Evolutionary conservation across 64 coral and sea anemone genomes (phyloP).

Genomic region (Dendronephthya gigantea): DNA sequence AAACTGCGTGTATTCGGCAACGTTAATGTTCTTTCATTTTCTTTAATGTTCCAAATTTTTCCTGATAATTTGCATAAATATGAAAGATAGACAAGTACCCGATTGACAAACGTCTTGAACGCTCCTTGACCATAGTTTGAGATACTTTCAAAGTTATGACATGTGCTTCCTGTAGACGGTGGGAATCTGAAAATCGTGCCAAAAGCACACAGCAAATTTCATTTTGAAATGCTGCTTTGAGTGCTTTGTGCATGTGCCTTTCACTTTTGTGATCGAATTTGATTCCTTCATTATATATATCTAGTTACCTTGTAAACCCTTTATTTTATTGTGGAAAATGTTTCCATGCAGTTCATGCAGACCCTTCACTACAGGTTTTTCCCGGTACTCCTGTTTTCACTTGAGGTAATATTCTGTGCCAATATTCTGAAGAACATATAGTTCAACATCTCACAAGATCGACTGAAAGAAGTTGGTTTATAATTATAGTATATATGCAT

Average conservation of each 20-base stretch:
- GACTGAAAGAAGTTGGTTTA: too few relatives aligned
- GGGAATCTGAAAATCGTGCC: not conserved
- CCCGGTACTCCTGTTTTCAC: not conserved
- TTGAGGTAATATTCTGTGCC: not conserved
- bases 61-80: not conserved
- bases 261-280: too few relatives aligned
- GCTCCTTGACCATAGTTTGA: not conserved
- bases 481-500: too few relatives aligned
- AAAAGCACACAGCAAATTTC: not conserved
- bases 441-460: too few relatives aligned
- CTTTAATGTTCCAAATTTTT: not conserved
- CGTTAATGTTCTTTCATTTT: not conserved
- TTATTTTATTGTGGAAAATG: too few relatives aligned
- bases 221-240: not conserved
- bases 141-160: not conserved
- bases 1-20: not conserved
- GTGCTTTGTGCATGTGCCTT: too few relatives aligned
- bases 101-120: not conserved
- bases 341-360: too few relatives aligned
- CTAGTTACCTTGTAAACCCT: too few relatives aligned
- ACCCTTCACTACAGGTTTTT: not conserved
- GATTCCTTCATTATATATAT: too few relatives aligned
- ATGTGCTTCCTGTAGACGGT: not conserved
- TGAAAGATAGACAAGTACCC: not conserved
- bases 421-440: not conserved